Conservation (phyloP, 2,797 vertebrate genomes). For the Tauraco hartlaubi region DNA sequence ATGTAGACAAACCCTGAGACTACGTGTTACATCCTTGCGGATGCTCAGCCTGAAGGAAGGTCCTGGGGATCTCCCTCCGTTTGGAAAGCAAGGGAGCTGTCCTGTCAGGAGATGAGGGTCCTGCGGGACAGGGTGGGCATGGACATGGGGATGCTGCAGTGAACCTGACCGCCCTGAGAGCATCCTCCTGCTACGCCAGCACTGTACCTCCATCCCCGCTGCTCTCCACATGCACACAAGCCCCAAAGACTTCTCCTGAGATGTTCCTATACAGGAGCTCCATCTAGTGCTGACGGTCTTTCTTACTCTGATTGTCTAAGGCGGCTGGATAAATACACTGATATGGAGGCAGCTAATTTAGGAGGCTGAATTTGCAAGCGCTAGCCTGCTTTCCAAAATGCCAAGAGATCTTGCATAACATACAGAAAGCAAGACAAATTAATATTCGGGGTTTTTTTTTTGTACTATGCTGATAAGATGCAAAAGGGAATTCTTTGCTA, state of each 20-base stretch:
- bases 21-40: background rate
- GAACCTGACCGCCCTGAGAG: background rate
- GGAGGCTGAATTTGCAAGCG: background rate
- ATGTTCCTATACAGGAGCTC: conserved; percentile 47
- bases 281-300: conserved; percentile 35
- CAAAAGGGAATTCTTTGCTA: background rate
- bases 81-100: background rate
- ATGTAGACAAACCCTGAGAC: background rate
- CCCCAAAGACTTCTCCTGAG: background rate
- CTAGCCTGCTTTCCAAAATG: background rate
- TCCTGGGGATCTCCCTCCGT: accelerated
- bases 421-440: background rate
- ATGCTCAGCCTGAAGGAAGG: background rate
- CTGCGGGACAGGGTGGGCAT: accelerated
- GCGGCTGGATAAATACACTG: background rate
- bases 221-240: background rate
- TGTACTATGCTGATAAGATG: background rate
- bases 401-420: background rate
- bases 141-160: background rate
- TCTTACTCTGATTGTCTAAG: background rate
- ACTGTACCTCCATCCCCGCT: background rate
- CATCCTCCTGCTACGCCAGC: accelerated
- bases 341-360: background rate
- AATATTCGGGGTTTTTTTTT: background rate
- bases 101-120: background rate